Percentiles rank a stretch among this genome's conserved stretches.
Conservation (phyloP, 2,888 invertebrate genomes). For the Nomada ferruginata region DNA sequence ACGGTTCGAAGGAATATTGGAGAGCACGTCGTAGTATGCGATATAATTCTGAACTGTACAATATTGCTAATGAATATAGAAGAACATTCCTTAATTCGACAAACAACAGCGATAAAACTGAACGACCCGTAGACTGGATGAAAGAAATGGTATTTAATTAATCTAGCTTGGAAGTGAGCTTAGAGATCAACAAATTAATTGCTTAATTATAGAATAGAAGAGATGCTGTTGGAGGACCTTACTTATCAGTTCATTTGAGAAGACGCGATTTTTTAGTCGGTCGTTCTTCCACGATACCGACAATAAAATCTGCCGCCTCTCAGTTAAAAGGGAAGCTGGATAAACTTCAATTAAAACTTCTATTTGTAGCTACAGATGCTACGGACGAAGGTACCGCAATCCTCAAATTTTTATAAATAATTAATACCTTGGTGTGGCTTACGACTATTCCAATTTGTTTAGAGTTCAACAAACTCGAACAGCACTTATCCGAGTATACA, state of each 20-base stretch:
- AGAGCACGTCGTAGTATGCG: constrained; percentile 95
- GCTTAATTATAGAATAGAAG: constrained; percentile 82
- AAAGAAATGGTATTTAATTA: constrained; percentile 84
- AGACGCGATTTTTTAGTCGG: constrained; percentile 94
- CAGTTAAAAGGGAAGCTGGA: constrained; percentile 89
- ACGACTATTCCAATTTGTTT: constrained; percentile 54
- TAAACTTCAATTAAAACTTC: constrained; percentile 86
- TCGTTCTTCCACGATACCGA: constrained; percentile 90
- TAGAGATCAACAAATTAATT: not conserved
- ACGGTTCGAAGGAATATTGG: constrained; percentile 94
- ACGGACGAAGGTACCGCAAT: constrained; percentile 84
- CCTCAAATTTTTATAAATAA: not conserved
- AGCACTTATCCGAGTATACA: constrained; percentile 83
- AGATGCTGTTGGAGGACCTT: constrained; percentile 88
- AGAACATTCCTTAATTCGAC: constrained; percentile 87
- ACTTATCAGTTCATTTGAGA: constrained; percentile 94
- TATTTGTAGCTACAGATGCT: constrained; percentile 96
- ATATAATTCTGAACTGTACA: constrained; percentile 89
- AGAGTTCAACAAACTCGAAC: constrained; percentile 86
- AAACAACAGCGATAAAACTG: constrained; percentile 86
- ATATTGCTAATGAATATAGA: constrained; percentile 90
- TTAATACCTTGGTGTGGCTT: not conserved
- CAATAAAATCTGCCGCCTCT: constrained; percentile 89
- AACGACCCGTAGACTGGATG: constrained; percentile 87
- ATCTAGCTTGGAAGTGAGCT: not conserved